Percentiles rank a stretch among this genome's conserved stretches.
Conservation (phyloP, 2,888 invertebrate genomes). For the Hydrotaea diabolus region DNA sequence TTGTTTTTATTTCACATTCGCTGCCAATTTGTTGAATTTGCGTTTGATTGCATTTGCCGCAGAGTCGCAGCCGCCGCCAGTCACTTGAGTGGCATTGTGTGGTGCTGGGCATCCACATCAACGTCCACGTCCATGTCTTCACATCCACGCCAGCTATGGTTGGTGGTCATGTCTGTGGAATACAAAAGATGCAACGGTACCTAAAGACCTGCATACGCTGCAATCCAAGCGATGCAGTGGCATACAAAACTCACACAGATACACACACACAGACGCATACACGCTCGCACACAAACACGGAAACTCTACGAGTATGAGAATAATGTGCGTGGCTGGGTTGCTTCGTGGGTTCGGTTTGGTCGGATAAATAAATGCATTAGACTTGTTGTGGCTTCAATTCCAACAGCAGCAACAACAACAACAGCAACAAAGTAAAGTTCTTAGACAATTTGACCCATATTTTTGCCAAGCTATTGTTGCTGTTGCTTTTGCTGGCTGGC, state of each 20-base stretch:
- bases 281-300: slow-evolving; percentile 41
- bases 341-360: too few species aligned
- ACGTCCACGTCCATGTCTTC: too few species aligned
- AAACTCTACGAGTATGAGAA: slow-evolving; percentile 26
- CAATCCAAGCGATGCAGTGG: slow-evolving; percentile 52
- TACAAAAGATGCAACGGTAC: slow-evolving; percentile 58
- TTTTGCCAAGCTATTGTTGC: slow-evolving; percentile 41
- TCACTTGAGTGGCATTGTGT: background rate
- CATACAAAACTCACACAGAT: slow-evolving; percentile 33
- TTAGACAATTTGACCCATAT: slow-evolving; percentile 68
- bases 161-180: slow-evolving; percentile 17
- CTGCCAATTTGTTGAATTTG: slow-evolving; percentile 58
- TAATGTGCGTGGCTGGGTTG: slow-evolving; percentile 38
- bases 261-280: background rate
- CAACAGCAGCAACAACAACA: slow-evolving; percentile 6
- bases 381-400: slow-evolving; percentile 67
- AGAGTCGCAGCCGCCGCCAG: background rate
- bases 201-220: slow-evolving; percentile 57
- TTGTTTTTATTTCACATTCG: slow-evolving; percentile 41
- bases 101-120: background rate
- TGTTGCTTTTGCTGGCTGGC: slow-evolving; percentile 26
- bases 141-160: background rate
- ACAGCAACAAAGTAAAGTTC: slow-evolving; percentile 60
- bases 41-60: slow-evolving; percentile 37
- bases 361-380: slow-evolving; percentile 59